Conservation (phyloP, 2,888 invertebrate species). For the Papilio elwesi region DNA sequence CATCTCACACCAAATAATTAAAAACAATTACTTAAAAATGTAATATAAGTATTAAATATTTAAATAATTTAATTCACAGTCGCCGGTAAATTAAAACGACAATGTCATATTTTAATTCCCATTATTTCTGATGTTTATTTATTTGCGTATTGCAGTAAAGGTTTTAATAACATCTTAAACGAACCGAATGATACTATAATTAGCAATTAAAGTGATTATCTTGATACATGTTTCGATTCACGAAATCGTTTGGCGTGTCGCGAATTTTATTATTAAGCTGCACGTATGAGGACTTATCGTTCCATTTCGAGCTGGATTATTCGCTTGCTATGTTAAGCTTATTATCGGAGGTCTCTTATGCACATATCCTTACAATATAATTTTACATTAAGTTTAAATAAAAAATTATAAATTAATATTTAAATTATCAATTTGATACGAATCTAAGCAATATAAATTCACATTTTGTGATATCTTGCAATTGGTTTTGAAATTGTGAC, state of each 20-base stretch:
- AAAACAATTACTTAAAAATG: no score
- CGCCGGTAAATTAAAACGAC: no score
- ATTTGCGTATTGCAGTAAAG: not conserved
- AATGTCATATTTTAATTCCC: no score
- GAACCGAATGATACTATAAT: not conserved
- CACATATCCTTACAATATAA: conserved; percentile 21
- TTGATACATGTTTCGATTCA: not conserved
- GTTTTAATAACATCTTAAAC: not conserved
- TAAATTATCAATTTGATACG: no score
- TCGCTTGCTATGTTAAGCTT: conserved; percentile 31
- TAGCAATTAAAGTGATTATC: not conserved
- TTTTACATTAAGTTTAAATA: conserved; percentile 11
- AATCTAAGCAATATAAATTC: no score
- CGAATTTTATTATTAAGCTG: conserved; percentile 25
- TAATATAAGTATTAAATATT: no score
- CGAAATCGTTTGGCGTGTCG: not conserved
- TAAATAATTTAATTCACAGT: no score
- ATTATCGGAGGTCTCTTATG: conserved; percentile 15
- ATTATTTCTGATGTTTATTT: no score
- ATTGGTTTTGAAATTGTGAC: no score
- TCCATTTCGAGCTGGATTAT: conserved; percentile 31
- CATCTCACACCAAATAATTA: no score
- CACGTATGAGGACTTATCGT: conserved; percentile 24
- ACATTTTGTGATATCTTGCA: no score
- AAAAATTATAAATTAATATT: not conserved